These are phyloP conservation scores for Busseola fusca DNA, from an alignment of 2,888 invertebrate genomes.

Conservation along the genomic window DNA sequence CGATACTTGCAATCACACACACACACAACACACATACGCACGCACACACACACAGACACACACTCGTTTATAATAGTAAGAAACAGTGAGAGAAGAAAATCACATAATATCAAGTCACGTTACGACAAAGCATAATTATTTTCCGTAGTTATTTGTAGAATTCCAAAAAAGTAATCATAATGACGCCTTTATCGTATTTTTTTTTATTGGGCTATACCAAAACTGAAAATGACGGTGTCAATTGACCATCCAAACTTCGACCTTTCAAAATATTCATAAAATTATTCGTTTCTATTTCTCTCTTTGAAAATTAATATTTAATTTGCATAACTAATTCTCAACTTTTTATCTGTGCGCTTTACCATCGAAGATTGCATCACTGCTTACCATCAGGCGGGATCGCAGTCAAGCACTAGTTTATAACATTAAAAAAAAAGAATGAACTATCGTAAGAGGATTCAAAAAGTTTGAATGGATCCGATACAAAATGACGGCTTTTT, in stretches of 20 bases:
- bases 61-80: background rate
- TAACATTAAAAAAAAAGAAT: too few relatives aligned
- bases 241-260: background rate
- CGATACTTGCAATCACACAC: background rate
- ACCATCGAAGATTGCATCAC: too few relatives aligned
- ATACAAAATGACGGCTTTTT: background rate
- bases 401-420: too few relatives aligned
- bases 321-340: background rate
- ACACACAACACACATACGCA: too few relatives aligned
- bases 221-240: background rate
- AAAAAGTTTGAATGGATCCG: background rate
- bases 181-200: background rate
- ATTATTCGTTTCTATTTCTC: background rate
- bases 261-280: background rate
- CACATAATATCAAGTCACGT: background rate
- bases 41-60: too few relatives aligned
- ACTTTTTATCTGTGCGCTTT: background rate
- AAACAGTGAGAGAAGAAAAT: background rate
- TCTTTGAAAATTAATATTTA: background rate
- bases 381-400: too few relatives aligned
- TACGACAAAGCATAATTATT: background rate
- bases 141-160: too few relatives aligned
- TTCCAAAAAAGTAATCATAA: background rate
- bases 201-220: background rate
- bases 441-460: background rate